phyloP scores from a whole-genome alignment of 2,888 invertebrate genomes.

The Herminia tarsipennalis region DNA sequence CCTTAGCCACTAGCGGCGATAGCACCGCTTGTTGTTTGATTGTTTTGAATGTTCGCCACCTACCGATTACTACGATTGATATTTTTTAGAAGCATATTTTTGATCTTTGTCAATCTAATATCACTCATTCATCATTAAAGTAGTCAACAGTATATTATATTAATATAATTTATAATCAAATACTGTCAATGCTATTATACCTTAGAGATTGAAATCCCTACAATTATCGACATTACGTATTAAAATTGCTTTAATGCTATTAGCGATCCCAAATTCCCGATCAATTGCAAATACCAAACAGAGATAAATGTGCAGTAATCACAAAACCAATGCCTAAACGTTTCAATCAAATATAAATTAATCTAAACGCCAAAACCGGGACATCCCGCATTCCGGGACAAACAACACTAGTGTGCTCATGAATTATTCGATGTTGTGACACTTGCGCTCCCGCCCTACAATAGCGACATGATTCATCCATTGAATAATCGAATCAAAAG shows the following conservation, averaged over 20 bases:
- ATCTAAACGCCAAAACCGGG: slow-evolving; percentile 14
- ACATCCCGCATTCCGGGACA: slow-evolving; percentile 1
- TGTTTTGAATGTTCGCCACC: too few species aligned
- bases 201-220: too few species aligned
- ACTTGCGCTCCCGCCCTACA: slow-evolving; percentile 43
- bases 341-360: slow-evolving; percentile 4
- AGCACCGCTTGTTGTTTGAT: too few species aligned
- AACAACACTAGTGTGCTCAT: slow-evolving; percentile 54
- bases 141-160: too few species aligned
- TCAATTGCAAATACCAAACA: neutral
- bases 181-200: too few species aligned
- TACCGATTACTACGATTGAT: too few species aligned
- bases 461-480: slow-evolving; percentile 32
- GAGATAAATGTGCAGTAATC: neutral
- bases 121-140: too few species aligned
- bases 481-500: slow-evolving; percentile 35
- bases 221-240: neutral
- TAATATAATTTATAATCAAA: too few species aligned
- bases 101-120: too few species aligned
- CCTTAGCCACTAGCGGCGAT: too few species aligned
- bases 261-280: neutral
- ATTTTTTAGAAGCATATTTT: too few species aligned
- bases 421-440: slow-evolving; percentile 78
- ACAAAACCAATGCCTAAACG: slow-evolving; percentile 1
- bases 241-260: neutral